phyloP scores from a whole-genome alignment of 2,888 invertebrate genomes.

The Ellobium chinense region DNA sequence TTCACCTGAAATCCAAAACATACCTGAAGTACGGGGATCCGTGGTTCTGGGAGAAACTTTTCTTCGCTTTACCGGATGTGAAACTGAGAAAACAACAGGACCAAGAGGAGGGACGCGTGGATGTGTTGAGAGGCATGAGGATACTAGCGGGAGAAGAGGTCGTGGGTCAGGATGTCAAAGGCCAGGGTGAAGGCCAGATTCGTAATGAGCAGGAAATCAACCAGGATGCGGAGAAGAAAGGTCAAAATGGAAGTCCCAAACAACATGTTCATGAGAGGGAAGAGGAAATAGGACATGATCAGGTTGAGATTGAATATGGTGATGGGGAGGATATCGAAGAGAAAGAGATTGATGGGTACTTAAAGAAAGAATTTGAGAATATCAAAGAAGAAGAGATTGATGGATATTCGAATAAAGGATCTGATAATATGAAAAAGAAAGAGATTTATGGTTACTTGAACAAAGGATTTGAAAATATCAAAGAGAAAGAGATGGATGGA shows the following conservation, averaged over 20 bases:
- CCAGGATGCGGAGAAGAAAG: neutral
- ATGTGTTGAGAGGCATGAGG: slow-evolving; percentile 21
- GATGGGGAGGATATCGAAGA: neutral
- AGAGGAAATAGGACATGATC: too few relatives aligned
- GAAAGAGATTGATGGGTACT: neutral
- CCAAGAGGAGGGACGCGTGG: neutral
- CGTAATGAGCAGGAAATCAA: neutral
- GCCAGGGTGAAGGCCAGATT: neutral
- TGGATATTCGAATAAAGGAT: neutral
- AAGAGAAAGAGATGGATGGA: too few relatives aligned
- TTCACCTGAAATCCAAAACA: slow-evolving; percentile 91
- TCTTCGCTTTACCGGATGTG: slow-evolving; percentile 87
- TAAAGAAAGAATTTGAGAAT: neutral
- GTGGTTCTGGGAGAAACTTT: slow-evolving; percentile 95
- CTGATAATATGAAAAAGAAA: too few relatives aligned
- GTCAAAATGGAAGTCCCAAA: too few relatives aligned
- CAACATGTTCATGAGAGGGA: too few relatives aligned
- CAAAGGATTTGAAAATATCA: neutral
- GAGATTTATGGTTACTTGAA: too few relatives aligned
- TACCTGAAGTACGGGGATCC: slow-evolving; percentile 92
- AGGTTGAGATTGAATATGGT: neutral
- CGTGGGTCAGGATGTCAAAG: neutral
- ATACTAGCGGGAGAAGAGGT: slow-evolving; percentile 22
- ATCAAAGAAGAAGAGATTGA: neutral
- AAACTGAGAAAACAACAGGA: neutral